Conservation (phyloP, 2,888 invertebrate species). For the Leptinotarsa peninsularis region DNA sequence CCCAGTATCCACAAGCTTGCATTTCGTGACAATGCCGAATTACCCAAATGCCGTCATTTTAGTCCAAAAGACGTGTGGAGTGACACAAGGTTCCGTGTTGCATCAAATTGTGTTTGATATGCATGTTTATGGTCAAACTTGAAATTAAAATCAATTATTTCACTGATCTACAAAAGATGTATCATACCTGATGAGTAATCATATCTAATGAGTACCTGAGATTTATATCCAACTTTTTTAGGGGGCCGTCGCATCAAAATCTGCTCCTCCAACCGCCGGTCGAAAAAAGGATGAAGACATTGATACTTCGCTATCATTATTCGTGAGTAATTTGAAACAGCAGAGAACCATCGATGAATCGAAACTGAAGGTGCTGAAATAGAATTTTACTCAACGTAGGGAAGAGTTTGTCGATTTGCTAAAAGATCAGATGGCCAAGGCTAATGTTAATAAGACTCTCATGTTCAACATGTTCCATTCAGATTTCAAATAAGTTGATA, state of each 20-base stretch:
- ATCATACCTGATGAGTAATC: neutral
- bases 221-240: slow-evolving; percentile 21
- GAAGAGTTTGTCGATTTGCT: slow-evolving; percentile 94
- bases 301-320: slow-evolving; percentile 82
- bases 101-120: too few species aligned
- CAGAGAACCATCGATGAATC: slow-evolving; percentile 95
- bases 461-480: slow-evolving; percentile 93
- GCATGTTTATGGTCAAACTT: too few species aligned
- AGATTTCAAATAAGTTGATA: slow-evolving; percentile 79
- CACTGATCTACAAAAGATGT: slow-evolving; percentile 1
- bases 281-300: slow-evolving; percentile 87
- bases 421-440: slow-evolving; percentile 89
- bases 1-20: too few species aligned
- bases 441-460: slow-evolving; percentile 88
- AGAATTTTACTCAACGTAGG: slow-evolving; percentile 94
- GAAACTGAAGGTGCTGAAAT: slow-evolving; percentile 90
- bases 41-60: too few species aligned
- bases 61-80: too few species aligned
- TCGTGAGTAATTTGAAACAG: slow-evolving; percentile 88
- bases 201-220: neutral
- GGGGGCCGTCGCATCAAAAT: slow-evolving; percentile 65
- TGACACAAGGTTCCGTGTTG: too few species aligned
- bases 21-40: too few species aligned
- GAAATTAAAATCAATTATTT: neutral
- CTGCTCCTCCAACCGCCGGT: slow-evolving; percentile 29